These are phyloP conservation scores for Diaphora mendica DNA, from an alignment of 2,888 invertebrate species.

Conservation along the genomic window DNA sequence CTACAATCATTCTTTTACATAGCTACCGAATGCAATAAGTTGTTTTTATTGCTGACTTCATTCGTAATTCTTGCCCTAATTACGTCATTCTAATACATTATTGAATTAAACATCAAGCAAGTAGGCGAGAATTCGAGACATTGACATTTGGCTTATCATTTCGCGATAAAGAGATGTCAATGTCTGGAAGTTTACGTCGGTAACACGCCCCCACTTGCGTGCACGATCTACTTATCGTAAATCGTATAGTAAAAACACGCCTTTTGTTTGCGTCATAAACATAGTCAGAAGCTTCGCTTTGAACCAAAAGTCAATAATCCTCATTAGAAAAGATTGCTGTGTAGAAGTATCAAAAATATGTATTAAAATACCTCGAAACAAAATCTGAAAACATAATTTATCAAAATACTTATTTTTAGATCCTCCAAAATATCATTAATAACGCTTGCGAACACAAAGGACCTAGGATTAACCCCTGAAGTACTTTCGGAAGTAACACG, in stretches of 20 bases:
- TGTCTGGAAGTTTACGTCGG: conserved; percentile 63
- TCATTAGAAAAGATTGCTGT: neutral
- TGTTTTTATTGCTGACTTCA: conserved; percentile 71
- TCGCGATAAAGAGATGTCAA: conserved; percentile 25
- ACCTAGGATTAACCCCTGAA: conserved; percentile 42
- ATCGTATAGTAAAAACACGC: neutral
- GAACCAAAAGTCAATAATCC: neutral
- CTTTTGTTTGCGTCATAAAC: neutral
- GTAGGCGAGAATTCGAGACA: conserved; percentile 62
- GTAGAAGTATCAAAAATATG: neutral
- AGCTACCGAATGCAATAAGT: conserved; percentile 49
- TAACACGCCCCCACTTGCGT: conserved; percentile 67
- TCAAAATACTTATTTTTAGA: neutral
- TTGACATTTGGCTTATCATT: conserved; percentile 64
- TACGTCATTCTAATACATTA: conserved; percentile 14
- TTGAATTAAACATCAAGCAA: conserved; percentile 45
- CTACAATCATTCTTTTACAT: neutral
- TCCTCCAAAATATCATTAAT: conserved; percentile 26
- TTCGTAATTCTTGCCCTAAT: conserved; percentile 23
- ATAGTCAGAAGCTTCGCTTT: neutral
- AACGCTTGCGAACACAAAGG: conserved; percentile 33
- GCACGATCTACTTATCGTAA: conserved; percentile 19
- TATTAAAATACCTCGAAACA: neutral
- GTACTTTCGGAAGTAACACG: conserved; percentile 18
- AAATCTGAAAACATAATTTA: neutral